Evolutionary conservation across 2,797 vertebrate genomes (phyloP).

Genomic region (Babyrousa celebensis): DNA sequence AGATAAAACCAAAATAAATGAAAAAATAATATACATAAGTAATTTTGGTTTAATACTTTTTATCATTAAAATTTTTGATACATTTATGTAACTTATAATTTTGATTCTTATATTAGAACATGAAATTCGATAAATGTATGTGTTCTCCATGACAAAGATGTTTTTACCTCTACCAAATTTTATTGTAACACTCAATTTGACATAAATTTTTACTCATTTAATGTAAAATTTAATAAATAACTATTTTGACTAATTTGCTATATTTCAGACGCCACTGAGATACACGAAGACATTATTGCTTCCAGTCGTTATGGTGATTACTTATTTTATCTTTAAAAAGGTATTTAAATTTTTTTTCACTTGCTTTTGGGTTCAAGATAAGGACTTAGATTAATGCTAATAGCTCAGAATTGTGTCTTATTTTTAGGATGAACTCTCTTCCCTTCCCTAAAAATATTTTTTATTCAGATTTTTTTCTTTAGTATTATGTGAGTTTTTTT

Average conservation of each 20-base stretch:
- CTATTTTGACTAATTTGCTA: constrained; percentile 72
- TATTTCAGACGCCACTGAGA: constrained; percentile 93
- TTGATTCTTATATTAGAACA: constrained; percentile 8
- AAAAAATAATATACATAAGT: neutral
- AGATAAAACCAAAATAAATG: neutral
- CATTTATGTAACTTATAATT: constrained; percentile 1
- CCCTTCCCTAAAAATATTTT: neutral
- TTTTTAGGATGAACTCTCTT: neutral
- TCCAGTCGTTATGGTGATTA: constrained; percentile 93
- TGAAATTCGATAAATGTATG: neutral
- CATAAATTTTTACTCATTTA: constrained; percentile 23
- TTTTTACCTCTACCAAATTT: constrained; percentile 66
- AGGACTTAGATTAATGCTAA: neutral
- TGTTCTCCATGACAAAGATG: neutral
- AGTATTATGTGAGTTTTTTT: neutral
- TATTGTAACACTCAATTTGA: neutral
- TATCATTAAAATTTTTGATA: neutral
- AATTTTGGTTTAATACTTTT: constrained; percentile 1
- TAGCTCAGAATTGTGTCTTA: constrained; percentile 51
- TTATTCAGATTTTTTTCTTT: constrained; percentile 33
- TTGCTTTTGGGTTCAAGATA: constrained; percentile 36
- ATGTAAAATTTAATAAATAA: constrained; percentile 62
- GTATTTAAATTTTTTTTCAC: constrained; percentile 86
- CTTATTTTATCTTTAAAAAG: constrained; percentile 91
- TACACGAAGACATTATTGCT: constrained; percentile 95